Evolutionary conservation across 2,797 vertebrate species (phyloP), one percentile per base, ranked within the genome.

Genomic region (Chloroceryle amazona): DNA sequence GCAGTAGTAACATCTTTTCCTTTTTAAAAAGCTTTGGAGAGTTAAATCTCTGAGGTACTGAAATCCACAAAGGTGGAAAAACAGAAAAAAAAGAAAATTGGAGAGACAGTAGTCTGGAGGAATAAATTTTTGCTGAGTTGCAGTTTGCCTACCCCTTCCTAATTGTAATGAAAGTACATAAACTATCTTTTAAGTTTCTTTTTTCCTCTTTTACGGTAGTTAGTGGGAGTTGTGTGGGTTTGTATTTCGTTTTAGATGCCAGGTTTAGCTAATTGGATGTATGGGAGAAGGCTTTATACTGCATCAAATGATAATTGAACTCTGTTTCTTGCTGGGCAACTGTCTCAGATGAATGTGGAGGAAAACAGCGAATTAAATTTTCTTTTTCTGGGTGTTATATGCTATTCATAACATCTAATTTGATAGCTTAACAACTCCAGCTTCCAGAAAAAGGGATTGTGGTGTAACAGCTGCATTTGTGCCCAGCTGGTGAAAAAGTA

Each of bases 391-490:
- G 28, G 16, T 54, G 6, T 74, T 54, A 6, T 3, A 20, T 0
- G 0, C 58, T 65, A 4, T 37, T 49, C 39, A 25, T n/a, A 35
- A 7, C 19, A 11, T 79, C 18, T 44, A 0, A 42, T 73, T 25
- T 23, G 52, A 31, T 10, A 31, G 31, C 1, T 90, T 76, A 70
- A 25, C 51, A 41, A 14, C 80, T 73, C 44, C 39, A 16, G 13
- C 31, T 70, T 52, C 21, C 42, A 37, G 23, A 20, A 49, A 20
- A 28, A 5, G 13, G 20, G 18, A 46, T 68, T 18, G 2, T 0
- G 0, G 46, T 16, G 0, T 6, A 8, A 21, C 35, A 46, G 47
- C 84, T 90, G 37, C 23, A 1, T 65, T 70, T 37, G 26, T 78
- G 49, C 75, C 49, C 86, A 33, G 52, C 4, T 83, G 75, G 20